Base-by-base conservation (phyloP, 2,113 vertebrate genomes). In the Catharus minimus region DNA sequence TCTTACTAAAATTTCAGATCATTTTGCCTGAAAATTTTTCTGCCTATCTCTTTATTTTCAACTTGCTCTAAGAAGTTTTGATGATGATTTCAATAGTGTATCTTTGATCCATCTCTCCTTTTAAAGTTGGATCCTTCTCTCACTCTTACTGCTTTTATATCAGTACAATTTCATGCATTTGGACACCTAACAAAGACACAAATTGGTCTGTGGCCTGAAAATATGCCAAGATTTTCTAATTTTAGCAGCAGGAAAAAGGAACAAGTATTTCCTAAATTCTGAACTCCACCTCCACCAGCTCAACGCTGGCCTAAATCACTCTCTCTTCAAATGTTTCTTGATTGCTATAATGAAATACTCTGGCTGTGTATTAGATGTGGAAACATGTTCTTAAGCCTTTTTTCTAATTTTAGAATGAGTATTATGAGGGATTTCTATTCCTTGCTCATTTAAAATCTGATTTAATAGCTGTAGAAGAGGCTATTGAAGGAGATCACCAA, bases 331-430 rank as follows among this genome's bases (percentile, higher is more conserved):
- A 89, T 82, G 81, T 73, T 87, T 90, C 49, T 89, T 95, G 86
- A 87, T 93, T 96, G 71, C 20, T 90, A 60, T 94, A 95, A 96
- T 93, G 89, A 97, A 94, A 73, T 65, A 74, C 43, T 67, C 67
- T 39, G 46, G 38, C 56, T 83, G 52, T 44, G 26, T 79, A 33
- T 87, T 87, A 62, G 78, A 62, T 30, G 41, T 84, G 65, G n/a
- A 72, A 74, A 39, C 10, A 72, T 65, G 39, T 67, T 89, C 82
- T 91, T 46, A 88, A 95, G 79, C 36, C 92, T 80, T 85, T 11
- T 86, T 90, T 90, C 88, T 93, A 78, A 89, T 92, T 95, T 96
- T 71, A 74, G 91, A 66, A 76, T 47, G 2, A 39, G 49, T 60
- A 82, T 84, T 77, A 49, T 61, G 7, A 79, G 32, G 46, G 20